These are phyloP conservation scores for Charaxes varanes DNA, from an alignment of 1,140 invertebrate genomes.

Conservation along the genomic window DNA sequence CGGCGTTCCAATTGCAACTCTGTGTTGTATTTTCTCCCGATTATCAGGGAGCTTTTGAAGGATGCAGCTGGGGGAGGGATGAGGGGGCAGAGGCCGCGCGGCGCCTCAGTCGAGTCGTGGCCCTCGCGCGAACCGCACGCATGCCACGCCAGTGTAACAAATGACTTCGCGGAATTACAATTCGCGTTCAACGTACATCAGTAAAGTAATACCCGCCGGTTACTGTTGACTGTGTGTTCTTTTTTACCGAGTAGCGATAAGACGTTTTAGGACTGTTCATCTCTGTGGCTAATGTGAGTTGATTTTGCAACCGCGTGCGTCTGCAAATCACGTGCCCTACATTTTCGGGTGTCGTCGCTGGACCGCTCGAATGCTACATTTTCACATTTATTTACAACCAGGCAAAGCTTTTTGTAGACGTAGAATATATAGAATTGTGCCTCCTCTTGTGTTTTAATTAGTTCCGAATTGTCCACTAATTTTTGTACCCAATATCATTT, in stretches of 20 bases:
- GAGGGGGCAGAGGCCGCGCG: slow-evolving; percentile 27
- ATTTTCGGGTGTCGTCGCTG: slow-evolving; percentile 54
- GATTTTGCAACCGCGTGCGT: slow-evolving; percentile 45
- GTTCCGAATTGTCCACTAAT: too few relatives aligned
- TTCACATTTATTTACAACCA: slow-evolving; percentile 48
- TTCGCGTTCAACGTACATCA: slow-evolving; percentile 37
- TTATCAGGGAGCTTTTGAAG: slow-evolving; percentile 66
- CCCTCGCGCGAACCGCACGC: slow-evolving; percentile 38
- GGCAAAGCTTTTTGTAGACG: slow-evolving; percentile 32
- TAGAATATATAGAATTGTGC: slow-evolving; percentile 7
- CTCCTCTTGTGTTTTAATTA: too few relatives aligned
- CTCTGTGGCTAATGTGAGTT: slow-evolving; percentile 67
- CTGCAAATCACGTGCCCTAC: slow-evolving; percentile 61
- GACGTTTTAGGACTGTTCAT: slow-evolving; percentile 49
- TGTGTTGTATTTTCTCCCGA: slow-evolving; percentile 67
- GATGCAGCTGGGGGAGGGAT: slow-evolving; percentile 46
- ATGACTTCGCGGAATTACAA: slow-evolving; percentile 46
- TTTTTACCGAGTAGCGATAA: slow-evolving; percentile 36
- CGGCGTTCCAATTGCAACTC: slow-evolving; percentile 64
- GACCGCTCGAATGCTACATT: slow-evolving; percentile 50
- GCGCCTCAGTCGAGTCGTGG: slow-evolving; percentile 52
- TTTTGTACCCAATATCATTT: not conserved
- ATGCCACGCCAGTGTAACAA: slow-evolving; percentile 40
- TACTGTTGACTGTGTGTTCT: slow-evolving; percentile 54
- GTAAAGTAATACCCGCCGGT: slow-evolving; percentile 29